Conservation (phyloP, 2,888 invertebrate genomes). For the Diaprepes abbreviatus region DNA sequence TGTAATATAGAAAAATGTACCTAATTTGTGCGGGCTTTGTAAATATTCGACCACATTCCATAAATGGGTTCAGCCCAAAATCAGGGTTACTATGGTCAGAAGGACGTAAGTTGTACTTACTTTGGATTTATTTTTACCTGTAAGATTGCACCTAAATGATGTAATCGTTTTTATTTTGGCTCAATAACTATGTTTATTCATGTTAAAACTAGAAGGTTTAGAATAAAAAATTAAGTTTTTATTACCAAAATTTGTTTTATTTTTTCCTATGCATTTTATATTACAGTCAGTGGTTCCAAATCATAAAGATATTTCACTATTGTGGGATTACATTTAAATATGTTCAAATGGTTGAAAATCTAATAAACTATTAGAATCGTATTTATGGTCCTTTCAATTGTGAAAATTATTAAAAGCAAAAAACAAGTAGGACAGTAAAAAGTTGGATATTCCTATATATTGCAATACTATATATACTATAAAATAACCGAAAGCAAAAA, state of each 20-base stretch:
- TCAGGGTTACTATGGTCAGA: constrained; percentile 7
- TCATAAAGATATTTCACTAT: too few relatives aligned
- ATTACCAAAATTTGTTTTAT: constrained; percentile 54
- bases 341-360: too few relatives aligned
- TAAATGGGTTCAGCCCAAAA: constrained; percentile 16
- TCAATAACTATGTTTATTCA: constrained; percentile 62
- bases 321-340: too few relatives aligned
- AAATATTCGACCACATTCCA: constrained; percentile 50
- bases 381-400: too few relatives aligned
- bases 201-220: constrained; percentile 62
- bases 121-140: constrained; percentile 32
- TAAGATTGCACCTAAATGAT: constrained; percentile 55
- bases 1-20: constrained; percentile 48
- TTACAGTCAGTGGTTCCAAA: too few relatives aligned
- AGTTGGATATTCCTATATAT: too few relatives aligned
- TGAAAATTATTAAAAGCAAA: too few relatives aligned
- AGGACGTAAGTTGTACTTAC: constrained; percentile 7
- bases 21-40: constrained; percentile 48
- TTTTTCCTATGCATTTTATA: too few relatives aligned
- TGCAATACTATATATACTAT: too few relatives aligned
- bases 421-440: too few relatives aligned
- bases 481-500: too few relatives aligned
- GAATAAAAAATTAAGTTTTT: constrained; percentile 64
- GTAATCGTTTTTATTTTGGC: constrained; percentile 57
- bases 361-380: too few relatives aligned